phyloP scores from a whole-genome alignment of 92 coral and sea anemone genomes.

The Phenganax subtilis region DNA sequence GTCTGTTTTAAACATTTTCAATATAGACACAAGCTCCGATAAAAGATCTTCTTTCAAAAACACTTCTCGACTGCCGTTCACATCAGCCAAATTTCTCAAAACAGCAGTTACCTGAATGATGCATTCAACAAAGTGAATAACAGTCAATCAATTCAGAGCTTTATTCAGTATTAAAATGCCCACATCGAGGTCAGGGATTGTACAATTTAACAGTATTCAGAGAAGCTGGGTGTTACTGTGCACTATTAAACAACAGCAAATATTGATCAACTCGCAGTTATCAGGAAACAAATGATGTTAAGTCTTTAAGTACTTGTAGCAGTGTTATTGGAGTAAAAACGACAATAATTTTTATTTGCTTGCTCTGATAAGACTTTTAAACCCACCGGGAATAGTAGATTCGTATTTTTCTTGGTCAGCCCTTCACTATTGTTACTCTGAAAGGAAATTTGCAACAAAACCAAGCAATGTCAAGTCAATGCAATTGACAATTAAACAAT shows the following conservation, averaged over 20 bases:
- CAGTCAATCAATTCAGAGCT: background rate
- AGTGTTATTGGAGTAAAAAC: background rate
- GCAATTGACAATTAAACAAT: too few species aligned
- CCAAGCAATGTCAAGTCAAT: background rate
- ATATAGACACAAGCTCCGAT: constrained; percentile 43
- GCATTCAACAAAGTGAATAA: background rate
- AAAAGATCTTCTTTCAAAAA: constrained; percentile 61
- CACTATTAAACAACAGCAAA: too few species aligned
- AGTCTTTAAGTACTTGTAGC: background rate
- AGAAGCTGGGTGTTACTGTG: too few species aligned
- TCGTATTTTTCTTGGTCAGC: constrained; percentile 57
- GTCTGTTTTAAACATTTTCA: constrained; percentile 65
- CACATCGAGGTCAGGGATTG: too few species aligned
- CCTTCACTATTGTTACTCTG: constrained; percentile 42
- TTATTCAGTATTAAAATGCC: too few species aligned
- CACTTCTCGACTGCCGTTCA: constrained; percentile 72
- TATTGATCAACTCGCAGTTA: too few species aligned
- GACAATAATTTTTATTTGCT: background rate
- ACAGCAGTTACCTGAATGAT: constrained; percentile 74
- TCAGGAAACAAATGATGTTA: too few species aligned
- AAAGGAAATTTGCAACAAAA: background rate
- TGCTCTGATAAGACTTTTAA: background rate
- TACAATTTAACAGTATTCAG: too few species aligned
- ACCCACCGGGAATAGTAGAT: constrained; percentile 68
- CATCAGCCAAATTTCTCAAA: constrained; percentile 82